Evolutionary conservation across 2,113 vertebrate genomes (phyloP).

Genomic region (Anolis sagrei): DNA sequence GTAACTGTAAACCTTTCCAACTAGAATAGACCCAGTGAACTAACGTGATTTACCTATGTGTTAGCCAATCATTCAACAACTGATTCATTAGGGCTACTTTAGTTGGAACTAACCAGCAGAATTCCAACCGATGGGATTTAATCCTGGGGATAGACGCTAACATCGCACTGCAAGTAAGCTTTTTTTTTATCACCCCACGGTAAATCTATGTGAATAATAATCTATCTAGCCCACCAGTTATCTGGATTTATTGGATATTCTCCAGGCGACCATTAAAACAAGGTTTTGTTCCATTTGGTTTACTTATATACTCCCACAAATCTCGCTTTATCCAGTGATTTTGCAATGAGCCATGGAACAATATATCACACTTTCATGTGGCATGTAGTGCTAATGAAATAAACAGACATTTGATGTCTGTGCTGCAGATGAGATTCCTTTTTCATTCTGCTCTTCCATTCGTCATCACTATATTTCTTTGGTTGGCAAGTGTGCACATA

Average conservation of each 20-base stretch:
- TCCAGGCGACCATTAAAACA: background rate
- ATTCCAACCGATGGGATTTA: too few species aligned
- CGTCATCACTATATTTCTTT: rapidly evolving
- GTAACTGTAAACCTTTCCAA: background rate
- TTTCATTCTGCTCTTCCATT: background rate
- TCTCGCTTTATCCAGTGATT: background rate
- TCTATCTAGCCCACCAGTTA: background rate
- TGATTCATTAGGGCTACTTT: background rate
- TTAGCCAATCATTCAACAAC: background rate
- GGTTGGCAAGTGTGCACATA: background rate
- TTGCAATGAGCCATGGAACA: slow-evolving; percentile 2
- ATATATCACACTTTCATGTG: background rate
- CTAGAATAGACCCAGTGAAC: too few species aligned
- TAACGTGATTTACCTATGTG: too few species aligned
- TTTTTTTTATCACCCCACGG: too few species aligned
- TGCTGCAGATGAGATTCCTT: background rate
- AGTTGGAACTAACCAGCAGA: too few species aligned
- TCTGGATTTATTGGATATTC: background rate
- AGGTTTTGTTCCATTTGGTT: background rate
- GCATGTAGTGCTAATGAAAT: background rate
- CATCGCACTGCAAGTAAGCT: too few species aligned
- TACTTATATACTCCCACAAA: background rate
- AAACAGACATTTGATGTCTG: background rate
- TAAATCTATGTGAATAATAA: background rate
- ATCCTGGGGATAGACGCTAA: too few species aligned